A percentile compares a stretch with the other conserved stretches of the same genome.
These are phyloP conservation scores for Phocoena phocoena DNA, from an alignment of 2,113 vertebrate genomes.

Conservation along the genomic window DNA sequence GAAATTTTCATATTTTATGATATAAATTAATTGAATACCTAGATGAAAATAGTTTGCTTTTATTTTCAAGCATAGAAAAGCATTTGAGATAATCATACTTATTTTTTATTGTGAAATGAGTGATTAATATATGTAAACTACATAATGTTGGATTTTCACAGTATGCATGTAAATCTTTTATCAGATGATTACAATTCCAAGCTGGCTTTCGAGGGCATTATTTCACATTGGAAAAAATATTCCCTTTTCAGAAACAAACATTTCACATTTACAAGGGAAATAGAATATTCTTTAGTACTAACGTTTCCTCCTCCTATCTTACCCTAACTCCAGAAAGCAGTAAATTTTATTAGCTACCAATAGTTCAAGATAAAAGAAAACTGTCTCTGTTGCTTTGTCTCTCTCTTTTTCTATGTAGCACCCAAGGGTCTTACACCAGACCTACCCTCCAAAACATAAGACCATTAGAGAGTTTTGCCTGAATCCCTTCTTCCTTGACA, in stretches of 20 bases:
- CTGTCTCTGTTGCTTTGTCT: background rate
- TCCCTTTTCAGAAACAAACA: background rate
- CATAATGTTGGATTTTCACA: background rate
- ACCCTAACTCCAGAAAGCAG: background rate
- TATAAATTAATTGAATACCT: background rate
- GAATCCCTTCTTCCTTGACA: background rate
- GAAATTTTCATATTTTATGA: background rate
- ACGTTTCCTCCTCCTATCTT: background rate
- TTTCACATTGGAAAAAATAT: background rate
- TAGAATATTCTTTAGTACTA: background rate
- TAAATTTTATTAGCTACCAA: background rate
- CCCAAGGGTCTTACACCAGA: background rate
- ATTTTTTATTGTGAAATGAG: slow-evolving; percentile 8
- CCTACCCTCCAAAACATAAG: background rate
- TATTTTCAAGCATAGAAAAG: slow-evolving; percentile 2
- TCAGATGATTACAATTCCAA: background rate
- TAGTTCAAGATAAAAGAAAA: background rate
- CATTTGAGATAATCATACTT: background rate
- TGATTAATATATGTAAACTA: background rate
- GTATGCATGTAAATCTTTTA: background rate
- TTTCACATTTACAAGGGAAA: background rate
- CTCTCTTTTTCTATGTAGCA: background rate
- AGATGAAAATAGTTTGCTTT: background rate
- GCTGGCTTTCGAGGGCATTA: background rate
- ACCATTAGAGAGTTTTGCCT: background rate